phyloP scores from a whole-genome alignment of 2,797 vertebrate species.

The Falco concolor region DNA sequence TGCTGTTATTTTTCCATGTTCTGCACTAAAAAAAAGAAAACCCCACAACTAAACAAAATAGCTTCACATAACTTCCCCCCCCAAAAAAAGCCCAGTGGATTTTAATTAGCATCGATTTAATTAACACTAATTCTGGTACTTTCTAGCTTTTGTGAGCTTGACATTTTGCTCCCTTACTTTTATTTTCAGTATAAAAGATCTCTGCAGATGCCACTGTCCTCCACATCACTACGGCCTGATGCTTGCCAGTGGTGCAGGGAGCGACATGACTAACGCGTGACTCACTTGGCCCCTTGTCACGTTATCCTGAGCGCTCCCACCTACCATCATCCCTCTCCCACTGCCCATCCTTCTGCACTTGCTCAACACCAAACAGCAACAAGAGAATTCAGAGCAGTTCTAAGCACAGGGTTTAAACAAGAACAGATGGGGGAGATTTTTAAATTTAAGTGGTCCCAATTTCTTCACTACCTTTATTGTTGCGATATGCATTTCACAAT shows the following conservation, averaged over 20 bases:
- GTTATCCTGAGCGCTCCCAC: not conserved
- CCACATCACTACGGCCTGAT: not conserved
- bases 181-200: not conserved
- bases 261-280: not conserved
- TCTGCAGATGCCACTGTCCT: not conserved
- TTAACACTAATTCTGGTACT: not conserved
- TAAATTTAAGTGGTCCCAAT: fast-evolving
- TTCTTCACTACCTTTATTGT: fast-evolving
- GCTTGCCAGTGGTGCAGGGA: not conserved
- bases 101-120: slow-evolving; percentile 8
- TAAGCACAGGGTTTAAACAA: not conserved
- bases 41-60: not conserved
- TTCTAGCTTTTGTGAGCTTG: not conserved
- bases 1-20: not conserved
- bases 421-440: not conserved
- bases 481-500: fast-evolving
- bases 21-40: not conserved
- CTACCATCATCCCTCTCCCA: not conserved
- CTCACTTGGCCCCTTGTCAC: not conserved
- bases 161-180: not conserved
- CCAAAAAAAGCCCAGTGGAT: not conserved
- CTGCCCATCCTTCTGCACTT: not conserved
- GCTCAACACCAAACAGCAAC: fast-evolving
- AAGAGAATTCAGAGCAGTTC: not conserved
- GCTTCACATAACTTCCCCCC: not conserved